These are phyloP conservation scores for Tiphia femorata DNA, from an alignment of 2,888 invertebrate species.

Conservation along the genomic window DNA sequence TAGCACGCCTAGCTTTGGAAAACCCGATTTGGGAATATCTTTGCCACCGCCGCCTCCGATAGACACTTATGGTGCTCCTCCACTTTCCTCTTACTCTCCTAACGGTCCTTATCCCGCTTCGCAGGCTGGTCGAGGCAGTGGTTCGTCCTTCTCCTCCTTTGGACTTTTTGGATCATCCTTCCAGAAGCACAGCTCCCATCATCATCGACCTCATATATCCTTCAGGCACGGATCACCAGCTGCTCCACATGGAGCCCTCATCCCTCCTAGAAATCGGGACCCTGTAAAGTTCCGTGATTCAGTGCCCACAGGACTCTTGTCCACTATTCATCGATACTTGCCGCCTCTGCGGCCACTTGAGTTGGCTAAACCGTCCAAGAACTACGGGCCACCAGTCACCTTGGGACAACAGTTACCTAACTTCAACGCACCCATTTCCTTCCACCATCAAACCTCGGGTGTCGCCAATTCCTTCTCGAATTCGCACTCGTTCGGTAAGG, in stretches of 20 bases:
- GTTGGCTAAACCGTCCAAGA: conserved; percentile 49
- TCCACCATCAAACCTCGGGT: conserved; percentile 43
- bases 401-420: conserved; percentile 55
- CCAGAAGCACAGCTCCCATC: conserved; percentile 55
- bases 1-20: conserved; percentile 59
- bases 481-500: conserved; percentile 28
- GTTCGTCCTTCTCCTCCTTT: conserved; percentile 62
- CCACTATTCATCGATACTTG: conserved; percentile 71
- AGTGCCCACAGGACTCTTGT: conserved; percentile 77
- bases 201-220: conserved; percentile 36
- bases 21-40: conserved; percentile 51
- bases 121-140: conserved; percentile 66
- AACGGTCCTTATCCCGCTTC: conserved; percentile 65
- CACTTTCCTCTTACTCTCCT: conserved; percentile 56
- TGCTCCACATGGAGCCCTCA: conserved; percentile 47
- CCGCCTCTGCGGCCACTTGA: conserved; percentile 34
- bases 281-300: conserved; percentile 83
- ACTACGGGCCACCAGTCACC: conserved; percentile 48
- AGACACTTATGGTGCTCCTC: conserved; percentile 56
- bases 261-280: conserved; percentile 57
- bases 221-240: conserved; percentile 38
- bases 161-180: conserved; percentile 59
- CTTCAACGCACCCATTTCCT: conserved; percentile 44
- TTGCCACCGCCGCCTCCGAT: conserved; percentile 34
- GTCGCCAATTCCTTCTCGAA: conserved; percentile 26